Conservation (phyloP, 2,888 invertebrate species). For the Timema podura region DNA sequence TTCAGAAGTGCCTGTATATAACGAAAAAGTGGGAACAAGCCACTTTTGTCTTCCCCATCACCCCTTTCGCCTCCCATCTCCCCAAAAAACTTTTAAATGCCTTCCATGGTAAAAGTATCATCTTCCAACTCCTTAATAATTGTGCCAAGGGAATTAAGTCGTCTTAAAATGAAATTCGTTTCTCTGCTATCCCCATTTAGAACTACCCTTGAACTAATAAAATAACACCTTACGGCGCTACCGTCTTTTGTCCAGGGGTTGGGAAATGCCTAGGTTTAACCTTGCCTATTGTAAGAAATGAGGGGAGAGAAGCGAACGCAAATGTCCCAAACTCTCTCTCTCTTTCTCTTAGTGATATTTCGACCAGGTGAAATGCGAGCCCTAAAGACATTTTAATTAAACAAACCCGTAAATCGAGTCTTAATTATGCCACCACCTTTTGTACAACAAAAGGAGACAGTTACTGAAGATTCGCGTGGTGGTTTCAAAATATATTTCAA, state of each 20-base stretch:
- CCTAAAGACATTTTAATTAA: slow-evolving; percentile 21
- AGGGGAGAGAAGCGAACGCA: not conserved
- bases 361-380: not conserved
- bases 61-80: too few relatives aligned
- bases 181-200: slow-evolving; percentile 1
- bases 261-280: not conserved
- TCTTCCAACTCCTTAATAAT: not conserved
- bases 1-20: too few relatives aligned
- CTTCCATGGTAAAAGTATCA: too few relatives aligned
- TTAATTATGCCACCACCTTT: slow-evolving; percentile 17
- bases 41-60: too few relatives aligned
- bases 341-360: slow-evolving; percentile 12
- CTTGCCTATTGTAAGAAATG: not conserved
- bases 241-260: slow-evolving; percentile 2
- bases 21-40: too few relatives aligned
- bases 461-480: too few relatives aligned
- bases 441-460: too few relatives aligned
- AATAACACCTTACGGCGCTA: not conserved
- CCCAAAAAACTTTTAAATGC: too few relatives aligned
- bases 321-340: slow-evolving; percentile 24
- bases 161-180: slow-evolving; percentile 13
- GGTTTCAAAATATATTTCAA: too few relatives aligned
- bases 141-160: slow-evolving; percentile 10
- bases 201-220: slow-evolving; percentile 13
- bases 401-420: slow-evolving; percentile 20